phyloP scores from a whole-genome alignment of 2,888 invertebrate species.

The Ectemnius cavifrons region DNA sequence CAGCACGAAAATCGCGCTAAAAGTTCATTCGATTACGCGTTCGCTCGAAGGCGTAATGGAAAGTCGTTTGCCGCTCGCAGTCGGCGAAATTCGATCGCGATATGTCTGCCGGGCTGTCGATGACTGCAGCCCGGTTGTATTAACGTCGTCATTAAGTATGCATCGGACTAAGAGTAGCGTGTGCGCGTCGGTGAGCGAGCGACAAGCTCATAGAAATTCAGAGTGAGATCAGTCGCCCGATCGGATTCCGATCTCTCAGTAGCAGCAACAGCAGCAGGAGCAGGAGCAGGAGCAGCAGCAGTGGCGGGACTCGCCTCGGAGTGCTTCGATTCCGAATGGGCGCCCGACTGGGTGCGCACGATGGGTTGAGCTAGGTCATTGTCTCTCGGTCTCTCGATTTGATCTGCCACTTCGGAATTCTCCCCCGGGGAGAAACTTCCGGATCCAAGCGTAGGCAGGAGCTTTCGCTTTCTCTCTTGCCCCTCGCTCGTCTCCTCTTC shows the following conservation, averaged over 20 bases:
- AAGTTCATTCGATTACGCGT: conserved; percentile 13
- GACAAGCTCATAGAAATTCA: conserved; percentile 9
- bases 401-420: conserved; percentile 54
- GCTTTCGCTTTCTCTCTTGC: conserved; percentile 65
- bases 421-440: conserved; percentile 55
- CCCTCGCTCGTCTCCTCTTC: not conserved
- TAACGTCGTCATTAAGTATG: conserved; percentile 10
- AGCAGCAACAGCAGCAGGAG: too few relatives aligned
- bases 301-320: not conserved
- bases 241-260: not conserved
- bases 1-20: not conserved
- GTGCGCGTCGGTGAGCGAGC: not conserved
- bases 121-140: not conserved
- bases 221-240: not conserved
- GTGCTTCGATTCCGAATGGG: conserved; percentile 10
- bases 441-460: conserved; percentile 34
- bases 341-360: conserved; percentile 13
- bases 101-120: not conserved
- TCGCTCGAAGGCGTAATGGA: conserved; percentile 1
- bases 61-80: conserved; percentile 5
- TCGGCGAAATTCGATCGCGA: conserved; percentile 9
- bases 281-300: too few relatives aligned
- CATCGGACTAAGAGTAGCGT: not conserved
- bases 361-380: conserved; percentile 36
- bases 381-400: conserved; percentile 55